Conservation (phyloP, 2,113 vertebrate genomes). For the Motacilla alba region DNA sequence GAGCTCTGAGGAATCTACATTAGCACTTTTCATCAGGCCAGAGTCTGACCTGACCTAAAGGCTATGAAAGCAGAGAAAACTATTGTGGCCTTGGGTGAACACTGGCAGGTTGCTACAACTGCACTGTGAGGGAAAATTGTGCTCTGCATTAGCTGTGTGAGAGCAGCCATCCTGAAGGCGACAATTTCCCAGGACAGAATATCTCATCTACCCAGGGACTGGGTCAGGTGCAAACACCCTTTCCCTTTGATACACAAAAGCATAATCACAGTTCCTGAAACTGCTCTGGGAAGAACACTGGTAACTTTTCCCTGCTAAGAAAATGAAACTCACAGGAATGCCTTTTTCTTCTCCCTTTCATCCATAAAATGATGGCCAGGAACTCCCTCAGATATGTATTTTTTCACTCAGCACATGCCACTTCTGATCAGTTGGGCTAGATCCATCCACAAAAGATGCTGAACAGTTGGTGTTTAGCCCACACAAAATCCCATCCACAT, state of each 20-base stretch:
- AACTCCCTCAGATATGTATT: slow-evolving; percentile 8
- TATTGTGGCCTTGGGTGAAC: not conserved
- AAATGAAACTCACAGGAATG: not conserved
- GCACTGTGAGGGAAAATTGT: not conserved
- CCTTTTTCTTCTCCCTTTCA: not conserved
- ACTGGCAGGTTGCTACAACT: not conserved
- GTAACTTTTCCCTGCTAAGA: not conserved
- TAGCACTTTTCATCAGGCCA: not conserved
- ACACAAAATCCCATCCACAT: not conserved
- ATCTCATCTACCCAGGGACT: not conserved
- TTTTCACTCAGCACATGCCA: not conserved
- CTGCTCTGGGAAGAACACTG: not conserved
- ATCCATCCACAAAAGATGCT: slow-evolving; percentile 11
- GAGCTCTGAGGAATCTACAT: not conserved
- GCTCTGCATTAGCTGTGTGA: not conserved
- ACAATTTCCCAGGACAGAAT: not conserved
- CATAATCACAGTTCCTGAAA: not conserved
- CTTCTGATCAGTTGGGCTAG: not conserved
- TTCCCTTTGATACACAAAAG: not conserved
- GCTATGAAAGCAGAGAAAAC: not conserved
- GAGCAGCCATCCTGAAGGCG: not conserved
- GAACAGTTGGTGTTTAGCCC: slow-evolving; percentile 33
- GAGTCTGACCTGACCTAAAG: not conserved
- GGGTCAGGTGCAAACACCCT: not conserved
- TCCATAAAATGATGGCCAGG: not conserved